Conservation (phyloP, 2,888 invertebrate genomes). For the Quadroppia sp. region DNA sequence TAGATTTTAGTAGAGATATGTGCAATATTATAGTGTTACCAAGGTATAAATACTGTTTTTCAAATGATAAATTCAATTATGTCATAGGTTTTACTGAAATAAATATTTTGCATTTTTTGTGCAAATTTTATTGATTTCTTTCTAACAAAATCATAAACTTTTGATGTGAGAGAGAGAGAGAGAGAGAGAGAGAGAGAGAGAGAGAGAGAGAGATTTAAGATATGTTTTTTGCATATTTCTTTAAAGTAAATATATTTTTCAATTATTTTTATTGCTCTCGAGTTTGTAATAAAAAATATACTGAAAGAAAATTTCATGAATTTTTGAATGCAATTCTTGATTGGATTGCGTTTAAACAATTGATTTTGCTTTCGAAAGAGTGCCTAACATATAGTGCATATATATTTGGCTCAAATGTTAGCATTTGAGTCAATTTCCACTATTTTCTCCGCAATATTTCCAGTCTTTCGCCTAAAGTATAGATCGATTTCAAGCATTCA, state of each 20-base stretch:
- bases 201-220: too few relatives aligned
- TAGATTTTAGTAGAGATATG: too few relatives aligned
- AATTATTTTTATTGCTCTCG: not conserved
- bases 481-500: constrained; percentile 2
- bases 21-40: too few relatives aligned
- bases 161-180: too few relatives aligned
- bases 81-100: not conserved
- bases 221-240: not conserved
- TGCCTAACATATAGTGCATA: not conserved
- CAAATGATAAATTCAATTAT: too few relatives aligned
- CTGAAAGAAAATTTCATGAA: not conserved
- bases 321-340: not conserved
- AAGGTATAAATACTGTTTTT: too few relatives aligned
- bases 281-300: not conserved
- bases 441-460: not conserved
- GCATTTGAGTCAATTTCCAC: not conserved
- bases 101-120: constrained; percentile 5
- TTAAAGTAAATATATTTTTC: not conserved
- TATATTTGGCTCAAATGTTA: constrained; percentile 11
- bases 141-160: not conserved
- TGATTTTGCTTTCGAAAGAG: not conserved
- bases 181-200: too few relatives aligned
- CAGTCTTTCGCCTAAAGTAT: not conserved
- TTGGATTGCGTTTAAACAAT: not conserved
- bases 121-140: constrained; percentile 13